A percentile compares a stretch with the other conserved stretches of the same genome.
These are phyloP conservation scores for Drosophila kambysellisi DNA, from an alignment of 2,888 invertebrate species.

Conservation along the genomic window DNA sequence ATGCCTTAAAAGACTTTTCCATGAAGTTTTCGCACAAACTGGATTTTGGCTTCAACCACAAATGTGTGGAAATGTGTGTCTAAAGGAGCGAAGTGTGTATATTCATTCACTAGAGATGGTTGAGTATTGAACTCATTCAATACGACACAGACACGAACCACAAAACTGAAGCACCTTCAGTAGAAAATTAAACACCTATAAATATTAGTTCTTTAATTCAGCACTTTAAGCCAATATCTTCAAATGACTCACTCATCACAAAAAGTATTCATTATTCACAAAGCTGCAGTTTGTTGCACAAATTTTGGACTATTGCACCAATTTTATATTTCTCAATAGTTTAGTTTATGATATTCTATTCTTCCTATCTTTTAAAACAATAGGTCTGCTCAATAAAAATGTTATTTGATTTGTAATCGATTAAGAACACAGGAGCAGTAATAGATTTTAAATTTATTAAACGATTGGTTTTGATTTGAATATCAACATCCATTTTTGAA, in stretches of 20 bases:
- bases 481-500: neutral
- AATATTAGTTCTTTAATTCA: neutral
- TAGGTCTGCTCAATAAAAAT: neutral
- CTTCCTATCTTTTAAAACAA: no score
- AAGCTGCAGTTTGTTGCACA: neutral
- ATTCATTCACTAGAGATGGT: conserved; percentile 10
- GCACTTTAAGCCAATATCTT: neutral
- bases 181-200: neutral
- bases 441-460: fast-evolving
- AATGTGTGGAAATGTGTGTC: conserved; percentile 54
- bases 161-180: neutral
- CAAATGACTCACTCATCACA: neutral
- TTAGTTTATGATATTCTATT: neutral
- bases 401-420: neutral
- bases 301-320: neutral
- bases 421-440: neutral
- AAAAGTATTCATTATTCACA: neutral
- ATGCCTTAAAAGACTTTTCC: conserved; percentile 24
- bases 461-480: neutral
- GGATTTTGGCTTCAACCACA: conserved; percentile 62
- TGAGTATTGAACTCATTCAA: neutral
- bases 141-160: neutral
- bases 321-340: neutral
- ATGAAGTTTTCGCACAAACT: conserved; percentile 55
- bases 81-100: conserved; percentile 18